phyloP scores from a whole-genome alignment of 2,113 vertebrate species.

The Ginglymostoma cirratum region DNA sequence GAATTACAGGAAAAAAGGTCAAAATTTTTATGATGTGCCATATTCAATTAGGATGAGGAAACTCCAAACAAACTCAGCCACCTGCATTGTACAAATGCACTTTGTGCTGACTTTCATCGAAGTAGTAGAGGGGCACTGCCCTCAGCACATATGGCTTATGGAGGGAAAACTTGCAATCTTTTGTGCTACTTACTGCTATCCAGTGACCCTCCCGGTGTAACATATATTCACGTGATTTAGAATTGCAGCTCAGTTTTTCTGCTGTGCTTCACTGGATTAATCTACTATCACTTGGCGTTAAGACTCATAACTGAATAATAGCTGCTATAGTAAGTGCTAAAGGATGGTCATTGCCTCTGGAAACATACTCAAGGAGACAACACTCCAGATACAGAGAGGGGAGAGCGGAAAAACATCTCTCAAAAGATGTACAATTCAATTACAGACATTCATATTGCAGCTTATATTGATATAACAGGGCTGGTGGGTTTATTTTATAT shows the following conservation, averaged over 20 bases:
- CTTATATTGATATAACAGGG: neutral
- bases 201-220: neutral
- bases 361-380: neutral
- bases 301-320: neutral
- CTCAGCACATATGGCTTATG: neutral
- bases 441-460: neutral
- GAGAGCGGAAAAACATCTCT: neutral
- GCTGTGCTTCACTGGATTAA: neutral
- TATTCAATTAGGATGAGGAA: neutral
- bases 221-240: neutral
- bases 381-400: neutral
- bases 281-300: neutral
- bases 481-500: neutral
- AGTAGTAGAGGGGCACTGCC: neutral
- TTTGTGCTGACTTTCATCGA: neutral
- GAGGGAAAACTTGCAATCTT: neutral
- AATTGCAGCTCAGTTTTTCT: neutral
- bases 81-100: neutral
- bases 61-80: neutral
- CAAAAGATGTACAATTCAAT: neutral
- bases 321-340: neutral
- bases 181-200: neutral
- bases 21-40: neutral
- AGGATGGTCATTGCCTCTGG: neutral
- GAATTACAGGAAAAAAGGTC: neutral